Evolutionary conservation across 30 jellyfish, hydroid and myxozoan genomes (phyloP).

Genomic region (Cassiopea andromeda): DNA sequence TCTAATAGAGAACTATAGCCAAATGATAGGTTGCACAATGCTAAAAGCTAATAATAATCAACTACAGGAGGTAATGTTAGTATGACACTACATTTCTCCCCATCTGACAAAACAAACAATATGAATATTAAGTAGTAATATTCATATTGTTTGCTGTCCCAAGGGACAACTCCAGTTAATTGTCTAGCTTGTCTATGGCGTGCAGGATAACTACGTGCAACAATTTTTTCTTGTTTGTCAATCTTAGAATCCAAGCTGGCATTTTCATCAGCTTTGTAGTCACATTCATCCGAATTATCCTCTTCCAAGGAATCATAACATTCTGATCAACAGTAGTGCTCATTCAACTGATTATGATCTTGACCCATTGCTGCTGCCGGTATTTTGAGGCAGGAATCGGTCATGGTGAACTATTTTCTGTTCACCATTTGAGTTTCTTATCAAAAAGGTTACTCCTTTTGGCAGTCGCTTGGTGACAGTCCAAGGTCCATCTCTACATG

Average conservation of each 20-base stretch:
- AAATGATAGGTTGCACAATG: neutral
- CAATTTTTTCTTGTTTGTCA: neutral
- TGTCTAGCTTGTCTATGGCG: slow-evolving; percentile 24
- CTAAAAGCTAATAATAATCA: neutral
- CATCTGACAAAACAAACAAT: neutral
- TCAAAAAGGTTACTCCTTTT: slow-evolving; percentile 38
- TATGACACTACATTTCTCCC: slow-evolving; percentile 2
- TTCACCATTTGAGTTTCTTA: neutral
- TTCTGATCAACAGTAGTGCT: neutral
- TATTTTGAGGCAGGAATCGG: slow-evolving; percentile 3
- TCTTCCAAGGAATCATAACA: neutral
- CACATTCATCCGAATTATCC: neutral
- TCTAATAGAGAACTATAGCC: slow-evolving; percentile 23
- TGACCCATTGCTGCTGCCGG: neutral
- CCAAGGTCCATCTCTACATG: slow-evolving; percentile 45
- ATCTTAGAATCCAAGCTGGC: neutral
- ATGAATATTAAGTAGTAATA: neutral
- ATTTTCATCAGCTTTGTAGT: slow-evolving; percentile 18
- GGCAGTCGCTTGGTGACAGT: neutral
- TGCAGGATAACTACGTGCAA: neutral
- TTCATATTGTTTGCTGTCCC: neutral
- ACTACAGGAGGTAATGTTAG: neutral
- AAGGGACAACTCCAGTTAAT: slow-evolving; percentile 4
- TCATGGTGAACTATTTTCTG: slow-evolving; percentile 32
- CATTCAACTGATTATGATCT: neutral